Base-by-base conservation (phyloP, 1,140 invertebrate species). In the Planococcus citri region DNA sequence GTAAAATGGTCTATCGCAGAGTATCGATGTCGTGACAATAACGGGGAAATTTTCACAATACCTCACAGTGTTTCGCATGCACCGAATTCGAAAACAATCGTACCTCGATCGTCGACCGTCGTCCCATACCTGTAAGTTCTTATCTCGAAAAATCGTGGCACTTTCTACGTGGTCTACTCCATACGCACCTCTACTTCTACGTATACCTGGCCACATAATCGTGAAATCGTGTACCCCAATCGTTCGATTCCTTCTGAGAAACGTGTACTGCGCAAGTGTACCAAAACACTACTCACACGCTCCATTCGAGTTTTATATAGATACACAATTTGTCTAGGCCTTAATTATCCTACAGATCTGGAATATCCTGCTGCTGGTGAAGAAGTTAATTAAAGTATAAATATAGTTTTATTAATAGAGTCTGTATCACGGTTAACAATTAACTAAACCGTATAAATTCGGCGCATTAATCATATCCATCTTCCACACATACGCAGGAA, bases 401-500 rank as follows among this genome's bases (percentile, higher is more conserved):
- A 51, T 51, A 51, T 51, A 51, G 12, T 51, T 51, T 51, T 51
- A 51, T 51, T 51, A 51, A 51, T 51, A 51, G 41, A 51, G 41
- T 51, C 41, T 51, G 41, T 51, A 51, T 51, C 41, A 51, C 41
- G 41, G 41, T 51, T 51, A 51, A 51, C 41, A 51, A 51, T 51
- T 51, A 51, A 51, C 41, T 51, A 51, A 51, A 51, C 41, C 41
- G 41, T 51, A 51, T 51, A 51, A 51, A 51, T 51, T 51, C 41
- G 41, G 3, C 2, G n/a, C 41, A 51, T 51, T 51, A 51, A 51
- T 51, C 41, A 51, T 51, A 51, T 33, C 29, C 12, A 33, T 3
- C 29, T 12, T 12, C 12, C 29, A 33, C 29, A 3, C 29, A 6
- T 33, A 33, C 29, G 12, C 29, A 33, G 29, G 29, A 33, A 33